Evolutionary conservation across 2,888 invertebrate species (phyloP), one percentile per base, ranked within the genome.

Genomic region (Phytoseiulus persimilis): DNA sequence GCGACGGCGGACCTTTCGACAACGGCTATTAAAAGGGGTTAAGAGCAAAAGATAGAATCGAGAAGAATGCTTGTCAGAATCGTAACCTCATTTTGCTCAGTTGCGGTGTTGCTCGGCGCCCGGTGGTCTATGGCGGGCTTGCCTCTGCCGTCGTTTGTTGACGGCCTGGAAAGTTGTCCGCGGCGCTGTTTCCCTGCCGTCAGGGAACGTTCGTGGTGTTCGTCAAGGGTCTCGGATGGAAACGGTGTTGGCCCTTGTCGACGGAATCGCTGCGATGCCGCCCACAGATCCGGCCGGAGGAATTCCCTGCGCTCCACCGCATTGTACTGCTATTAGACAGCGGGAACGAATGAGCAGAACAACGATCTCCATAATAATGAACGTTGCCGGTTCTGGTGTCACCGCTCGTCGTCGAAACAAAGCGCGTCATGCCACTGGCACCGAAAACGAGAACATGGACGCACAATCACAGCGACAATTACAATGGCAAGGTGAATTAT

Each of bases 21-120:
- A 65, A 65, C 65, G 65, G 65, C 65, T 65, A 65, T 65, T 65
- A 65, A 65, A 65, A 65, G 65, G 65, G 65, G 65, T 65, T 65
- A 65, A 65, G 65, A 65, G 65, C 65, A 28, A 28, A 65, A 65
- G 65, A 65, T 65, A 65, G 65, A 18, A 65, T 65, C 65, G 65
- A 65, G 65, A 65, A 65, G 65, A 65, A 65, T 65, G 65, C 65
- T 65, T 65, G 65, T 65, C 65, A 65, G 28, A 65, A 65, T 65
- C 65, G 65, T 65, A 65, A 65, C 65, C 65, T 65, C 65, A 65
- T 65, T 65, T 65, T 65, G 65, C 65, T 65, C 28, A 3, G 65
- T 65, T 65, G 65, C 65, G 65, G 65, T 28, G 46, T 46, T 14
- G 6, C 14, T 46, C 46, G 65, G 65, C 65, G 65, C 65, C 65